These are phyloP conservation scores for Orgyia antiqua DNA, from an alignment of 2,888 invertebrate species.

Conservation along the genomic window DNA sequence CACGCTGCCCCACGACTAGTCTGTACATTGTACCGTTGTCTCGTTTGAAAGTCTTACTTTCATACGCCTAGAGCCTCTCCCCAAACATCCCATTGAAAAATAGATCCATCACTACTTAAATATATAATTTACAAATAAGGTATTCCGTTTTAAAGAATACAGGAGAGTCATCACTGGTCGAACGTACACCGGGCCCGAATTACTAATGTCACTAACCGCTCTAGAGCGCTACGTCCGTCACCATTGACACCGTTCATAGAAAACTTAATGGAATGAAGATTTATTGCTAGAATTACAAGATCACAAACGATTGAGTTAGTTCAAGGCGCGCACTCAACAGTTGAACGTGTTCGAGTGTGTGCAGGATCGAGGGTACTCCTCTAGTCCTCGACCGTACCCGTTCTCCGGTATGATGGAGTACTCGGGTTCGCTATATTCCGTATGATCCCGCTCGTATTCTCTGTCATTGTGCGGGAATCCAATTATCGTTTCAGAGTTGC, in stretches of 20 bases:
- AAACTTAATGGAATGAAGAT: slow-evolving; percentile 77
- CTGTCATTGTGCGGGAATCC: slow-evolving; percentile 60
- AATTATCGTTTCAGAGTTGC: slow-evolving; percentile 65
- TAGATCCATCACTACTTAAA: slow-evolving; percentile 75
- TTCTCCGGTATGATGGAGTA: slow-evolving; percentile 71
- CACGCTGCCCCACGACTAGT: slow-evolving; percentile 53
- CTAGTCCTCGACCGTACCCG: slow-evolving; percentile 45
- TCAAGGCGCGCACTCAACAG: slow-evolving; percentile 59
- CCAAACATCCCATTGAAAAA: slow-evolving; percentile 63
- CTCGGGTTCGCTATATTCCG: slow-evolving; percentile 70
- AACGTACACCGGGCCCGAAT: slow-evolving; percentile 40
- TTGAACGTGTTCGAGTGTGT: slow-evolving; percentile 73
- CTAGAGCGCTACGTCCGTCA: slow-evolving; percentile 70
- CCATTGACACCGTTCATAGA: slow-evolving; percentile 53
- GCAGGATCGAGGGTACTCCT: slow-evolving; percentile 63
- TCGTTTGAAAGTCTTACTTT: slow-evolving; percentile 71
- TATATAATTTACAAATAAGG: slow-evolving; percentile 75
- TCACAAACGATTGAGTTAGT: slow-evolving; percentile 67
- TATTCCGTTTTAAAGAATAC: slow-evolving; percentile 65
- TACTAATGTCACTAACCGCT: slow-evolving; percentile 66
- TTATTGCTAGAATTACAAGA: slow-evolving; percentile 79
- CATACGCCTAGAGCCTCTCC: slow-evolving; percentile 35
- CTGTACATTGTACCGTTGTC: slow-evolving; percentile 64
- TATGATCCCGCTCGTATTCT: slow-evolving; percentile 45
- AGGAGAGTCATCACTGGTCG: slow-evolving; percentile 48